phyloP scores from a whole-genome alignment of 2,888 invertebrate species.

The Drosophila stalkeri region DNA sequence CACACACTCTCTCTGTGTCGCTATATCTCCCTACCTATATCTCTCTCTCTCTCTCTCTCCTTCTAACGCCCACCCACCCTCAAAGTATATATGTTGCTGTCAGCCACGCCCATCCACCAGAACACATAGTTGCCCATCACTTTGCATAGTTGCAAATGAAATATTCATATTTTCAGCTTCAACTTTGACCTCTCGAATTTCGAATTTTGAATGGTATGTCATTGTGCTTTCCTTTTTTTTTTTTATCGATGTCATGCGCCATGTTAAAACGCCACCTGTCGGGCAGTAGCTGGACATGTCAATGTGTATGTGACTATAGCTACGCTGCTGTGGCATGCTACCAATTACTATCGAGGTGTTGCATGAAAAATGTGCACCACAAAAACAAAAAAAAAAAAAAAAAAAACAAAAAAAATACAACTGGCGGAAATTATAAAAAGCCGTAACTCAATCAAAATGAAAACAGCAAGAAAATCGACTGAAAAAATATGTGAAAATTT shows the following conservation, averaged over 20 bases:
- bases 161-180: slow-evolving; percentile 69
- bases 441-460: slow-evolving; percentile 50
- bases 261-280: slow-evolving; percentile 40
- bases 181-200: slow-evolving; percentile 20
- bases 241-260: slow-evolving; percentile 18
- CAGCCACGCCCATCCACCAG: slow-evolving; percentile 19
- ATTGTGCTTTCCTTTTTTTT: background rate
- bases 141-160: slow-evolving; percentile 43
- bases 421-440: slow-evolving; percentile 46
- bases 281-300: slow-evolving; percentile 14
- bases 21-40: too few relatives aligned
- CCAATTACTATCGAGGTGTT: slow-evolving; percentile 30
- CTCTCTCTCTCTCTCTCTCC: background rate
- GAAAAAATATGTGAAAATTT: background rate
- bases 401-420: slow-evolving; percentile 26
- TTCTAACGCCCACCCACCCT: background rate
- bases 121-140: background rate
- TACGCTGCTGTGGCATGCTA: slow-evolving; percentile 13
- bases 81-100: slow-evolving; percentile 49
- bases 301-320: slow-evolving; percentile 1
- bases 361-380: slow-evolving; percentile 36
- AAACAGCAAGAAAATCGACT: background rate
- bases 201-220: slow-evolving; percentile 9
- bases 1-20: background rate
- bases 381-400: slow-evolving; percentile 16